Percentiles rank a stretch among this genome's conserved stretches.
Evolutionary conservation across 2,888 invertebrate species (phyloP).

Genomic region (Sphinx pinastri): DNA sequence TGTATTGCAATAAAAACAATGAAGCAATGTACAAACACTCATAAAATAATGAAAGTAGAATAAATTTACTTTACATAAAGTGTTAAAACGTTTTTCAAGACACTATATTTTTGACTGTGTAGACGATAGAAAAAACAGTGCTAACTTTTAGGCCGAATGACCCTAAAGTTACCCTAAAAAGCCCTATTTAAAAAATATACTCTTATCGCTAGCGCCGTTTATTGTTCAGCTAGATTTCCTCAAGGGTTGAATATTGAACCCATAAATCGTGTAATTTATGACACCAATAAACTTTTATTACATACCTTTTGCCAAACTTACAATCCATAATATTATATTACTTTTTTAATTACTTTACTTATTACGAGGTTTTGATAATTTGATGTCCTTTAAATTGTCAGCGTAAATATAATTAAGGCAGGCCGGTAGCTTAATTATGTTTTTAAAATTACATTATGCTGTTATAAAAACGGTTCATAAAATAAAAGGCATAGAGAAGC

Average conservation of each 20-base stretch:
- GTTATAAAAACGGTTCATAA: not conserved
- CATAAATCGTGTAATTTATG: slow-evolving; percentile 20
- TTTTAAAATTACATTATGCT: not conserved
- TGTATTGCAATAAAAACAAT: too few species aligned
- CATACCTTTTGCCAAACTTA: slow-evolving; percentile 20
- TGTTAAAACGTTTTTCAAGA: too few species aligned
- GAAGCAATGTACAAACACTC: too few species aligned
- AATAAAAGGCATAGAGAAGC: not conserved
- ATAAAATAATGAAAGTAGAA: too few species aligned
- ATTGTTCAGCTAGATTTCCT: not conserved
- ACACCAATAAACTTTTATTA: slow-evolving; percentile 25
- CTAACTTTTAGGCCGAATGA: too few species aligned
- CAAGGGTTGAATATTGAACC: slow-evolving; percentile 4
- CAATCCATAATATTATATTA: slow-evolving; percentile 13
- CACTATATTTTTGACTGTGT: too few species aligned
- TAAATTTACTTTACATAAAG: too few species aligned
- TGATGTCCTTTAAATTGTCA: not conserved
- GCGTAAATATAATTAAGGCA: not conserved
- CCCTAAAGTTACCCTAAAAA: too few species aligned
- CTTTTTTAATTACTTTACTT: slow-evolving; percentile 14
- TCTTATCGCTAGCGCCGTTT: not conserved
- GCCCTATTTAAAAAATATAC: not conserved
- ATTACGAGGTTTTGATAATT: slow-evolving; percentile 6
- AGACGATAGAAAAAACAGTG: too few species aligned
- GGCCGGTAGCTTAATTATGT: too few species aligned